Evolutionary conservation across 1,140 invertebrate genomes (phyloP), one percentile per base, ranked within the genome.

Genomic region (Mesaphorura yosii): DNA sequence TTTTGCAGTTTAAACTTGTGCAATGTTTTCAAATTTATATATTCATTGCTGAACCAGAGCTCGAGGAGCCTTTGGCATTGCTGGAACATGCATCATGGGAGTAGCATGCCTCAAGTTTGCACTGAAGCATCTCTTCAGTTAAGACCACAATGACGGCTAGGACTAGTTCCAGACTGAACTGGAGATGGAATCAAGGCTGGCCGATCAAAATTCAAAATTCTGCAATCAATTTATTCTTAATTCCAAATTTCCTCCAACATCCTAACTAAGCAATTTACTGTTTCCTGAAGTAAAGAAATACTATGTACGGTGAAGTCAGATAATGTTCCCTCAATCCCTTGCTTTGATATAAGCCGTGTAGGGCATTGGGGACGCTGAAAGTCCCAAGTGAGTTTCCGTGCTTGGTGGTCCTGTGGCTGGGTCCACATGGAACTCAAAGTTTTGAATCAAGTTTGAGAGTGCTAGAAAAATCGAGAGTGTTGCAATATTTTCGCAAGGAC

Each of bases 301-400:
- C n/a, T n/a, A n/a, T n/a, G n/a, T n/a, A n/a, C n/a, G n/a, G n/a
- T n/a, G n/a, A n/a, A n/a, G n/a, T n/a, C n/a, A n/a, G n/a, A n/a
- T n/a, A n/a, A n/a, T n/a, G n/a, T n/a, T n/a, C n/a, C n/a, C n/a
- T n/a, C n/a, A n/a, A n/a, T 34, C 31, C 10, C 31, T 10, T n/a
- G 31, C 31, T 34, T 10, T 34, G 10, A 34, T n/a, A 10, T 10
- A n/a, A 10, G 31, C 31, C 31, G 10, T 34, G 31, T 10, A 34
- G n/a, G 31, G 31, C n/a, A 10, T 34, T 34, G 31, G 31, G 31
- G 31, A 10, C 78, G 64, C 77, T 68, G 66, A 0, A 47, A 29
- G 14, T 65, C 55, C 37, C 67, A 69, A 68, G 69, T 70, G 45
- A 78, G 74, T 0, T 75, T 34, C 31, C 10, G n/a, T n/a, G n/a